These are phyloP conservation scores for Perizoma flavofasciatum DNA, from an alignment of 2,888 invertebrate genomes.

Conservation along the genomic window DNA sequence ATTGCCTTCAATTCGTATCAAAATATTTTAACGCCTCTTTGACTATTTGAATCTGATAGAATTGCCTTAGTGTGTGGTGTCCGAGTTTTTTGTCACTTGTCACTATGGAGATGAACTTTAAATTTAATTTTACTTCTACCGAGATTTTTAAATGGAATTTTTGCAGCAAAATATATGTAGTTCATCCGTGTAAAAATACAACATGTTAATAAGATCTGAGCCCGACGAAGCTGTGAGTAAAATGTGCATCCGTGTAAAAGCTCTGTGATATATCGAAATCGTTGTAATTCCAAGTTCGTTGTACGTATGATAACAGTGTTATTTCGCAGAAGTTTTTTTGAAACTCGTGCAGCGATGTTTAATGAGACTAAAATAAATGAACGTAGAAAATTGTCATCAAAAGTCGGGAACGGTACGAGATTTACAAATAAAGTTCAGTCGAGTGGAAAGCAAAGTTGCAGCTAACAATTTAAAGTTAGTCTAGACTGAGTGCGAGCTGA, in stretches of 20 bases:
- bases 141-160: not conserved
- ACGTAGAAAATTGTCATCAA: constrained; percentile 54
- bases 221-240: constrained; percentile 13
- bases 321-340: constrained; percentile 6
- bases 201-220: constrained; percentile 12
- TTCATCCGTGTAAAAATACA: constrained; percentile 11
- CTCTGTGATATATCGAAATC: constrained; percentile 21
- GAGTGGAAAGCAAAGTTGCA: constrained; percentile 69
- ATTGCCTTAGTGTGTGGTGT: not conserved
- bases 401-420: constrained; percentile 59
- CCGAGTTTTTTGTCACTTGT: too few relatives aligned
- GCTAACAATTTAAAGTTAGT: constrained; percentile 78
- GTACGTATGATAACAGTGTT: not conserved
- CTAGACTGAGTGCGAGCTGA: constrained; percentile 61
- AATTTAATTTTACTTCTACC: too few relatives aligned
- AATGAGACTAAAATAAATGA: constrained; percentile 43
- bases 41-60: constrained; percentile 34
- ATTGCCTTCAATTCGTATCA: constrained; percentile 55
- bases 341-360: constrained; percentile 18
- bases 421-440: constrained; percentile 70
- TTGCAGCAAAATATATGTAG: constrained; percentile 1
- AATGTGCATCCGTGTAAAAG: constrained; percentile 18
- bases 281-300: constrained; percentile 14
- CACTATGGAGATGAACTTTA: too few relatives aligned
- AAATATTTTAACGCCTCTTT: constrained; percentile 50